phyloP scores from a whole-genome alignment of 2,113 vertebrate species.

The Eretmochelys imbricata region DNA sequence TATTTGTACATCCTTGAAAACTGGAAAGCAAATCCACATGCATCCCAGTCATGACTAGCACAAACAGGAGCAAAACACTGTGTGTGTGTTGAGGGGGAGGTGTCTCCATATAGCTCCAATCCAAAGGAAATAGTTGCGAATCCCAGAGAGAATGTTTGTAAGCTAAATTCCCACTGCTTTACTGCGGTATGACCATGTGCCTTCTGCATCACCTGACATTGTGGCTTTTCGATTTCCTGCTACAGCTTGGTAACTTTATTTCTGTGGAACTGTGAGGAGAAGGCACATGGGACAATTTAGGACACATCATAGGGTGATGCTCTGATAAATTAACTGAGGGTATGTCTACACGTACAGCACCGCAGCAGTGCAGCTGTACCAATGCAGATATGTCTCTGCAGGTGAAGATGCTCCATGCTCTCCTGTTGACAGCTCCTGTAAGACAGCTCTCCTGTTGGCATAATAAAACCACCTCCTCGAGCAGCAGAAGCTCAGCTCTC shows the following conservation, averaged over 20 bases:
- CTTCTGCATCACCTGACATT: constrained; percentile 39
- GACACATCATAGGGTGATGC: neutral
- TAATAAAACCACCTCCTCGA: no score
- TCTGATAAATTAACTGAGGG: neutral
- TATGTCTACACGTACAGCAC: no score
- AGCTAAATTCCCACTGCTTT: constrained; percentile 30
- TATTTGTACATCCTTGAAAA: neutral
- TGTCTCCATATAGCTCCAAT: neutral
- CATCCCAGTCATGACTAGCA: neutral
- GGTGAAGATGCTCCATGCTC: no score
- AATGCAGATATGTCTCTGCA: no score
- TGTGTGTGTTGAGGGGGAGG: neutral
- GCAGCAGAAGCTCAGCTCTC: no score
- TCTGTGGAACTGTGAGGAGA: constrained; percentile 7
- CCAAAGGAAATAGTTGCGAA: constrained; percentile 40
- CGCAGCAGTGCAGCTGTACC: no score
- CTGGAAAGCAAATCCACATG: neutral
- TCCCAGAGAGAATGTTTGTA: constrained; percentile 7
- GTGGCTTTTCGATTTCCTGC: constrained; percentile 45
- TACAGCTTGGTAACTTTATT: constrained; percentile 17
- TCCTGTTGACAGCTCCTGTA: no score
- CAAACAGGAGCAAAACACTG: neutral
- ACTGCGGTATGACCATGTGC: neutral
- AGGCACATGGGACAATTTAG: neutral
- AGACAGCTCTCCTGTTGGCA: no score